A percentile compares a stretch with the other conserved stretches of the same genome.
Conservation (phyloP, 1,140 invertebrate species). For the Archivesica marissinica region DNA sequence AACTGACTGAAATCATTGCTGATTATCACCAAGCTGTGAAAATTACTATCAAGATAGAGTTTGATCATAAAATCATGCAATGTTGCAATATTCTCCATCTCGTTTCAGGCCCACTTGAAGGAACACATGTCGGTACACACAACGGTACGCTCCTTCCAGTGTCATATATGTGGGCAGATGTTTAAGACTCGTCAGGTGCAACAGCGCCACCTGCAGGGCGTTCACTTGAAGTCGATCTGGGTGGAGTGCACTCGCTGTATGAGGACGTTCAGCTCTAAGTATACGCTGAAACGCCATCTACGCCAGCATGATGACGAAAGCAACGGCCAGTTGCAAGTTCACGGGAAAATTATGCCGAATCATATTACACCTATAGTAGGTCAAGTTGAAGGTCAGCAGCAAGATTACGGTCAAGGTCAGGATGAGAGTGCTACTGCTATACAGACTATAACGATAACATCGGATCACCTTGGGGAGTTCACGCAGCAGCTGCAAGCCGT, state of each 20-base stretch:
- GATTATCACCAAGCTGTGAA: too few species aligned
- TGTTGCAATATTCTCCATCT: not conserved
- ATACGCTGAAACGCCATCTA: conserved; percentile 82
- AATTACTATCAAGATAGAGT: too few species aligned
- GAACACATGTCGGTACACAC: conserved; percentile 82
- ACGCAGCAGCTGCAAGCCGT: conserved; percentile 22
- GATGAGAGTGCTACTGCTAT: conserved; percentile 33
- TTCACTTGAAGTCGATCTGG: conserved; percentile 83
- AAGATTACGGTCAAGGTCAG: conserved; percentile 2
- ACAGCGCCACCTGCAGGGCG: conserved; percentile 83
- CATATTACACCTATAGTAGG: not conserved
- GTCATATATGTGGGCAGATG: conserved; percentile 85
- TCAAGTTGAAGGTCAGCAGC: not conserved
- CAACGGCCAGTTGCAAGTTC: not conserved
- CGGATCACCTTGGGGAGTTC: conserved; percentile 19
- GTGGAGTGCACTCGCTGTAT: conserved; percentile 81
- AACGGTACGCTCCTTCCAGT: conserved; percentile 83
- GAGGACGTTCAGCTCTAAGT: conserved; percentile 84
- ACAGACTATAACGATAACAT: conserved; percentile 40
- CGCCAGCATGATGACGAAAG: conserved; percentile 76
- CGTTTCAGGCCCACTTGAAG: conserved; percentile 76
- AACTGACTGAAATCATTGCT: too few species aligned
- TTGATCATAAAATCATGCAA: not conserved
- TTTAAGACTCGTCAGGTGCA: conserved; percentile 85
- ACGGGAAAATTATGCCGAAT: not conserved